Percentiles rank a stretch among this genome's conserved stretches.
These are phyloP conservation scores for Sipha maydis DNA, from an alignment of 2,888 invertebrate species.

Conservation along the genomic window DNA sequence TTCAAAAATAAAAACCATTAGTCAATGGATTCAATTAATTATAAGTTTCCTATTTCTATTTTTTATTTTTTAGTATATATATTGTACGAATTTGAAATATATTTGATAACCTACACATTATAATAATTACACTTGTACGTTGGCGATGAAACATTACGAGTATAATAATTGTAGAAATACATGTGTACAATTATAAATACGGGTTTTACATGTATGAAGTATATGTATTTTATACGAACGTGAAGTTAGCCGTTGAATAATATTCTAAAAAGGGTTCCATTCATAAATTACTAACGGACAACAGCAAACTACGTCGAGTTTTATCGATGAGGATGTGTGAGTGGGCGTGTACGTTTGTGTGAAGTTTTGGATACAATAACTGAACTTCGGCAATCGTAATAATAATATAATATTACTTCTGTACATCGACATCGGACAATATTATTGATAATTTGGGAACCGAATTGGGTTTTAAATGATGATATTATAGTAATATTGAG, in stretches of 20 bases:
- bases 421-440: not conserved
- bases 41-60: too few species aligned
- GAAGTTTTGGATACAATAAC: not conserved
- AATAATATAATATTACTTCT: not conserved
- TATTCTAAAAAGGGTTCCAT: slow-evolving; percentile 5
- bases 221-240: not conserved
- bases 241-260: not conserved
- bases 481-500: too few species aligned
- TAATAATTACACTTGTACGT: not conserved
- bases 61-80: too few species aligned
- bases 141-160: not conserved
- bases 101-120: not conserved
- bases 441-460: not conserved
- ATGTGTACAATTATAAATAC: not conserved
- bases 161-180: not conserved
- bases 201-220: not conserved
- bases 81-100: too few species aligned
- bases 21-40: too few species aligned
- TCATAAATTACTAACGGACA: slow-evolving; percentile 13
- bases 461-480: too few species aligned
- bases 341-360: not conserved
- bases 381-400: not conserved
- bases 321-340: not conserved
- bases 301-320: not conserved
- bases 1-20: too few species aligned